Evolutionary conservation across 2,888 invertebrate species (phyloP).

Genomic region (Acanthoscelides obtectus): DNA sequence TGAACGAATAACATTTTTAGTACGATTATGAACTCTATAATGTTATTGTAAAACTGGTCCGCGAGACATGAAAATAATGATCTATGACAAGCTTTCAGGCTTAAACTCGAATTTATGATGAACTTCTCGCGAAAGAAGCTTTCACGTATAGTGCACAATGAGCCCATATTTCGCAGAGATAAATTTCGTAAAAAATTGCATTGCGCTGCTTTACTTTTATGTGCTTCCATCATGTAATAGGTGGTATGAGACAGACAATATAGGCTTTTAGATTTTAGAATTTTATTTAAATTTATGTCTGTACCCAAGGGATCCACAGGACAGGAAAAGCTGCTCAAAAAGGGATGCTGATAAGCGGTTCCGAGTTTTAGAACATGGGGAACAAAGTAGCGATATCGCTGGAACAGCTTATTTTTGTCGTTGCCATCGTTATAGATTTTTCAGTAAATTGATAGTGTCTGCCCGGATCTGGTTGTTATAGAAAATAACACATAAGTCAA

Average conservation of each 20-base stretch:
- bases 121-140: background rate
- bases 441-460: too few species aligned
- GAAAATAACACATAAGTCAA: too few species aligned
- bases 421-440: too few species aligned
- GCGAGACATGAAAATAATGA: background rate
- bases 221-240: background rate
- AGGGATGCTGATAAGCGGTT: too few species aligned
- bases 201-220: background rate
- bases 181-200: background rate
- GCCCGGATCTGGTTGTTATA: too few species aligned
- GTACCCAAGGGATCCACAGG: background rate
- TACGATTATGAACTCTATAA: background rate
- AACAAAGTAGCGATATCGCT: too few species aligned
- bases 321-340: too few species aligned
- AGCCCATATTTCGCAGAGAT: background rate
- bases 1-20: background rate
- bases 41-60: background rate
- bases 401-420: too few species aligned
- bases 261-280: background rate
- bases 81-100: background rate
- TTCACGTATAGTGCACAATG: background rate
- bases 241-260: background rate
- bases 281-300: background rate
- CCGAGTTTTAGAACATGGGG: too few species aligned
- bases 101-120: background rate